Base-by-base conservation (phyloP, 2,797 vertebrate species). In the Lagodon rhomboides region DNA sequence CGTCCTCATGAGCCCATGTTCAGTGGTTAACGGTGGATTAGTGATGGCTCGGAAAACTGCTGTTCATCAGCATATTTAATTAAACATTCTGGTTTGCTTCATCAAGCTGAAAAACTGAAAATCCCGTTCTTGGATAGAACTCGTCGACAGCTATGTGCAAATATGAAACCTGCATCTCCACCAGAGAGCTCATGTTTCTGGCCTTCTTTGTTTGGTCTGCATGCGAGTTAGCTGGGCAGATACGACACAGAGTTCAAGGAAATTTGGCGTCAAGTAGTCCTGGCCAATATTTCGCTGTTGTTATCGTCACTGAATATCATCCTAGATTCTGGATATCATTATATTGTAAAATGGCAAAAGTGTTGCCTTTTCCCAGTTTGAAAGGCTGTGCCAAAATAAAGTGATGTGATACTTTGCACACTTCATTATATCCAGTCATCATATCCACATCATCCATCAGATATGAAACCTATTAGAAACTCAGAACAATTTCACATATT, bases 61-160 rank as follows among this genome's bases (percentile, higher is more conserved):
- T 68, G 60, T 60, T 62, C 80, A 70, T 80, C 77, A 81, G 73
- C 66, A 74, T 68, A 64, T 84, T 85, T 64, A 80, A 77, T 75
- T 46, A 80, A 59, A 27, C 4, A 43, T 47, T 68, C 56, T 69
- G 70, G n/a, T 27, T 27, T 62, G 81, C 68, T 81, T 60, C 82
- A 79, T 60, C 80, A 77, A 81, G 60, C 83, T 74, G 77, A 76
- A 77, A 73, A 79, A 81, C 50, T 75, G 66, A 67, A 73, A 77
- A 73, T 60, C 47, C 34, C 75, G 47, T 78, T 75, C 71, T 64
- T 50, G 50, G 61, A 58, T 11, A n/a, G 22, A 80, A 77, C 73
- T 63, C 41, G 47, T 12, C 13, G n/a, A 53, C 2, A 4, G 15
- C 66, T 49, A 11, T 50, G 51, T 61, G 23, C 2, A 1, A 78